Conservation (phyloP, 2,888 invertebrate species). For the Synergus japonicus region DNA sequence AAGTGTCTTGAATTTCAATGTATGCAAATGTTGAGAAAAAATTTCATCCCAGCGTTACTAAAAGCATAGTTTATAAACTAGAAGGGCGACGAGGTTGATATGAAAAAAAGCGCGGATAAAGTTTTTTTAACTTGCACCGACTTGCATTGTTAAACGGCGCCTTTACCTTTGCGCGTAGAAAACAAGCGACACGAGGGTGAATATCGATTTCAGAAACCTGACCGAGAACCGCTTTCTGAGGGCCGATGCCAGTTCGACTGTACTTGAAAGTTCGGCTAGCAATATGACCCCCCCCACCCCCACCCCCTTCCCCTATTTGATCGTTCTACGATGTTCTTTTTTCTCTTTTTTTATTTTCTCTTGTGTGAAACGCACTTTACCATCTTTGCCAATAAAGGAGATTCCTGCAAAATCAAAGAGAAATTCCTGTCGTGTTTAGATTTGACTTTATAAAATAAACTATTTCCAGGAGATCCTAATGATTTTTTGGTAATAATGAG, state of each 20-base stretch:
- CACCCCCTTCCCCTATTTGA: background rate
- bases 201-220: conserved; percentile 49
- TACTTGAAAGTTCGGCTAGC: conserved; percentile 46
- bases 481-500: too few species aligned
- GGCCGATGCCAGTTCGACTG: conserved; percentile 46
- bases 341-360: background rate
- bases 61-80: conserved; percentile 32
- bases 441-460: too few species aligned
- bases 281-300: conserved; percentile 20
- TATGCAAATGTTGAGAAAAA: conserved; percentile 35
- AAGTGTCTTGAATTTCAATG: conserved; percentile 30
- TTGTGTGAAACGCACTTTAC: conserved; percentile 20
- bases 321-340: conserved; percentile 26
- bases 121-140: conserved; percentile 37
- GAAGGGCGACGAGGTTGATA: conserved; percentile 22
- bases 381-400: background rate
- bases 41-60: conserved; percentile 30
- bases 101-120: conserved; percentile 4
- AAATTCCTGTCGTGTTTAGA: too few species aligned
- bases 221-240: conserved; percentile 43
- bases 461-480: too few species aligned
- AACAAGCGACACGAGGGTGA: conserved; percentile 44
- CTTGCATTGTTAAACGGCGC: conserved; percentile 40
- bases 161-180: conserved; percentile 39
- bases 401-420: conserved; percentile 8